Evolutionary conservation across 2,113 vertebrate species (phyloP).

Genomic region (Zosterops pallidus): DNA sequence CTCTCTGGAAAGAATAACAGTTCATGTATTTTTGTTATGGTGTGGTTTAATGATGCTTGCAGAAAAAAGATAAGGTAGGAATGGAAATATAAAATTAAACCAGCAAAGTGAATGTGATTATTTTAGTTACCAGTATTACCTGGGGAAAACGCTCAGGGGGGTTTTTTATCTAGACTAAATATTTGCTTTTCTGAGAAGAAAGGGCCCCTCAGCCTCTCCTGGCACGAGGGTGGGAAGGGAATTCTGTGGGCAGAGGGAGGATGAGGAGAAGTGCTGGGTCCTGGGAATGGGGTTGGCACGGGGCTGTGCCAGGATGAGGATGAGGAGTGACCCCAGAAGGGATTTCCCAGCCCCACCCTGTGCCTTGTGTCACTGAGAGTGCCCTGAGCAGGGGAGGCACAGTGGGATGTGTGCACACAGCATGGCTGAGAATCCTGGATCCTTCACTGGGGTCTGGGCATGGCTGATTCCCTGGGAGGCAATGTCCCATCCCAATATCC

Average conservation of each 20-base stretch:
- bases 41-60: slow-evolving; percentile 70
- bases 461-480: not conserved
- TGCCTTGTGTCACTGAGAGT: not conserved
- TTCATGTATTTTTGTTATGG: slow-evolving; percentile 68
- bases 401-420: not conserved
- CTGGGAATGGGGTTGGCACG: not conserved
- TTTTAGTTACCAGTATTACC: slow-evolving; percentile 66
- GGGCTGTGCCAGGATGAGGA: not conserved
- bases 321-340: not conserved
- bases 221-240: not conserved
- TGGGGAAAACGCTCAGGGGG: slow-evolving; percentile 28
- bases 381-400: not conserved
- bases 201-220: not conserved
- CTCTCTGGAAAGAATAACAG: slow-evolving; percentile 63
- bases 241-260: not conserved
- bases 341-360: not conserved
- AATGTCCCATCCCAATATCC: too few relatives aligned
- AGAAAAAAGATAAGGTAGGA: slow-evolving; percentile 66
- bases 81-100: slow-evolving; percentile 70
- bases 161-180: slow-evolving; percentile 49
- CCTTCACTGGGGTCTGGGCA: not conserved
- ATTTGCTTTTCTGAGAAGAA: slow-evolving; percentile 49
- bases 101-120: slow-evolving; percentile 67
- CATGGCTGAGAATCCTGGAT: not conserved
- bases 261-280: not conserved